phyloP scores from a whole-genome alignment of 2,113 vertebrate species.

The Echinops telfairi region DNA sequence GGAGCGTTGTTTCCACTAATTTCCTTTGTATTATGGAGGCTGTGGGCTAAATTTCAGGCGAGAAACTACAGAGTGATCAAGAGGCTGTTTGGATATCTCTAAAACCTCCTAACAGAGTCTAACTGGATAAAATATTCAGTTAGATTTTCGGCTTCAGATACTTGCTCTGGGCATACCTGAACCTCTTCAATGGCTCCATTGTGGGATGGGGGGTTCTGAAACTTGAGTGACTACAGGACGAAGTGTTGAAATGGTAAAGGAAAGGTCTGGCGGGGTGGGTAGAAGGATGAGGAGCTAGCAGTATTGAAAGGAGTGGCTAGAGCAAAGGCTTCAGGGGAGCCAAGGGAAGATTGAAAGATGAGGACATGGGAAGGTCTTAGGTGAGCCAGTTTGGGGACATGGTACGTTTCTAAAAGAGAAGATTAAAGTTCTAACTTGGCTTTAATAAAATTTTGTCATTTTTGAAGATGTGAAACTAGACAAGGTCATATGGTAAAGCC shows the following conservation, averaged over 20 bases:
- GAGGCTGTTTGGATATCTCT: neutral
- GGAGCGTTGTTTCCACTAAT: neutral
- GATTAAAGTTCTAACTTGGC: constrained; percentile 22
- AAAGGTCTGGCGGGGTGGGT: neutral
- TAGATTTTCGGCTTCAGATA: neutral
- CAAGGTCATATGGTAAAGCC: neutral
- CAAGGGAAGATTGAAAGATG: neutral
- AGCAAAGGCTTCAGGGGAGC: neutral
- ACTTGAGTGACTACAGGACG: neutral
- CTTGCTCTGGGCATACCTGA: neutral
- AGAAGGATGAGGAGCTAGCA: neutral
- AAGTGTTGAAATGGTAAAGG: neutral
- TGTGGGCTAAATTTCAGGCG: neutral
- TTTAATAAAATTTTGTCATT: constrained; percentile 35
- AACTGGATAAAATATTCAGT: neutral
- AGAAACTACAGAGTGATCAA: neutral
- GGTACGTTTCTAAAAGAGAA: neutral
- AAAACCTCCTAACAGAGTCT: neutral
- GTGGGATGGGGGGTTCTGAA: neutral
- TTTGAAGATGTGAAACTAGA: constrained; percentile 25
- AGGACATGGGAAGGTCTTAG: neutral
- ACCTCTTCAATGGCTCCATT: neutral
- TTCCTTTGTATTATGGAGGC: neutral
- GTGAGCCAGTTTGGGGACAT: neutral
- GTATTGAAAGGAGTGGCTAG: neutral